Conservation (phyloP, 2,113 vertebrate genomes). For the Albula glossodonta region DNA sequence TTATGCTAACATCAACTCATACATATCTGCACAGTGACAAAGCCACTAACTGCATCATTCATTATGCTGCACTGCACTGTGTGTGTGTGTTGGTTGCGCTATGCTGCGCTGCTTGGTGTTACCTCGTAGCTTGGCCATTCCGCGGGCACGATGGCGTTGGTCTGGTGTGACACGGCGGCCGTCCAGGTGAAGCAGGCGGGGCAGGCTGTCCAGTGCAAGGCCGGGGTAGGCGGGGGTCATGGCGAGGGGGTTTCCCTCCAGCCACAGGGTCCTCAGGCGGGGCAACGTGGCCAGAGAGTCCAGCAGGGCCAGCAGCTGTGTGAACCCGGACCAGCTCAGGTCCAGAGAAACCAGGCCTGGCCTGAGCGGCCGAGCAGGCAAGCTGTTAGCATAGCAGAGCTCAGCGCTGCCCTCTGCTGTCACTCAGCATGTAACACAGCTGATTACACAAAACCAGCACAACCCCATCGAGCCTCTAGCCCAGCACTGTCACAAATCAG, state of each 20-base stretch:
- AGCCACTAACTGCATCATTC: no score
- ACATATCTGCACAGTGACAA: no score
- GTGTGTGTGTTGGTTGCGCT: background rate
- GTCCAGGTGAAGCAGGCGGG: background rate
- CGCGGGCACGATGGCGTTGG: constrained; percentile 65
- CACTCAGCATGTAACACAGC: no score
- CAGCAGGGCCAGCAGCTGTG: constrained; percentile 64
- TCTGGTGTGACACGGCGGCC: background rate
- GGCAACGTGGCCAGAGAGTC: constrained; percentile 58
- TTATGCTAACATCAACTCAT: no score
- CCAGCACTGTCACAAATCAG: no score
- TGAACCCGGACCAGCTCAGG: constrained; percentile 80
- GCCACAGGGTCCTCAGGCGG: constrained; percentile 69
- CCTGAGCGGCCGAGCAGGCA: constrained; percentile 59
- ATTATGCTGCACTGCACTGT: no score
- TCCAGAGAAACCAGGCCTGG: constrained; percentile 84
- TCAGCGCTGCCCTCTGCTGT: no score
- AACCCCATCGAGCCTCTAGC: no score
- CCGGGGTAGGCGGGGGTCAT: constrained; percentile 78
- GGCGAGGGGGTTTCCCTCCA: constrained; percentile 82
- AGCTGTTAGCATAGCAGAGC: no score
- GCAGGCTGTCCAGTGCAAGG: constrained; percentile 36
- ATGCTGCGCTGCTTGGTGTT: constrained; percentile 20
- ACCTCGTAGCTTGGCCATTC: constrained; percentile 69
- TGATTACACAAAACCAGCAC: no score